A percentile compares a stretch with the other conserved stretches of the same genome.
Evolutionary conservation across 2,113 vertebrate genomes (phyloP).

Genomic region (Ctenomys sociabilis): DNA sequence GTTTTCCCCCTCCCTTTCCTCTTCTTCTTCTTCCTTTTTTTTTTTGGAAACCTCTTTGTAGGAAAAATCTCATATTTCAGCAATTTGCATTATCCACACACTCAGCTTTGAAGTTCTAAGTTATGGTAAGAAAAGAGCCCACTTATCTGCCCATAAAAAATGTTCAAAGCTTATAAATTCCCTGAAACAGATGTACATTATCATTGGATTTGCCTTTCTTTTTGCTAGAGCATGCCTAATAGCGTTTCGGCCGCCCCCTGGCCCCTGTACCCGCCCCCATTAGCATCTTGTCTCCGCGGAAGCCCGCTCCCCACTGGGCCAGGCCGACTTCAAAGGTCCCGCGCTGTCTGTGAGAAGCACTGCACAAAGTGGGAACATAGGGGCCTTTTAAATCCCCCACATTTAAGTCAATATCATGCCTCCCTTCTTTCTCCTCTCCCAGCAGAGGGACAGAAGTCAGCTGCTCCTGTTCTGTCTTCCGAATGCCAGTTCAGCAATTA

Average conservation of each 20-base stretch:
- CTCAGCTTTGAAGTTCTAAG: slow-evolving; percentile 99
- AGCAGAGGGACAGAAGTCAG: slow-evolving; percentile 86
- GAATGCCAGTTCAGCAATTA: slow-evolving; percentile 82
- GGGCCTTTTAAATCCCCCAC: slow-evolving; percentile 93
- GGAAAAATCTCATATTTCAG: slow-evolving; percentile 94
- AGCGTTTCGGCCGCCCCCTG: slow-evolving; percentile 92
- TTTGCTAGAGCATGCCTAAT: slow-evolving; percentile 94
- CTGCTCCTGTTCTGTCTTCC: slow-evolving; percentile 85
- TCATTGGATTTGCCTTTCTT: slow-evolving; percentile 96
- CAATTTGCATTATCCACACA: slow-evolving; percentile 99
- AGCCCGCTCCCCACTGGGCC: slow-evolving; percentile 95
- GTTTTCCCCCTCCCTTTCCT: slow-evolving; percentile 83
- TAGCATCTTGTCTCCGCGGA: slow-evolving; percentile 95
- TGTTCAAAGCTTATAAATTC: slow-evolving; percentile 99
- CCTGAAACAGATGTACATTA: slow-evolving; percentile 99
- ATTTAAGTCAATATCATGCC: slow-evolving; percentile 93
- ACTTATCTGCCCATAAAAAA: slow-evolving; percentile 98
- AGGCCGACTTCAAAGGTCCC: slow-evolving; percentile 97
- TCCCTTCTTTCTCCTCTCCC: slow-evolving; percentile 83
- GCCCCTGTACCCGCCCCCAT: slow-evolving; percentile 90
- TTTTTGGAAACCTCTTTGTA: slow-evolving; percentile 92
- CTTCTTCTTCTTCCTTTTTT: slow-evolving; percentile 88
- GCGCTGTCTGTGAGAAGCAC: slow-evolving; percentile 95
- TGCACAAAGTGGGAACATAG: slow-evolving; percentile 93
- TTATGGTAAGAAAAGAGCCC: slow-evolving; percentile 97